Evolutionary conservation across 2,888 invertebrate species (phyloP), one percentile per base, ranked within the genome.

Genomic region (Himalopsyche japonica): DNA sequence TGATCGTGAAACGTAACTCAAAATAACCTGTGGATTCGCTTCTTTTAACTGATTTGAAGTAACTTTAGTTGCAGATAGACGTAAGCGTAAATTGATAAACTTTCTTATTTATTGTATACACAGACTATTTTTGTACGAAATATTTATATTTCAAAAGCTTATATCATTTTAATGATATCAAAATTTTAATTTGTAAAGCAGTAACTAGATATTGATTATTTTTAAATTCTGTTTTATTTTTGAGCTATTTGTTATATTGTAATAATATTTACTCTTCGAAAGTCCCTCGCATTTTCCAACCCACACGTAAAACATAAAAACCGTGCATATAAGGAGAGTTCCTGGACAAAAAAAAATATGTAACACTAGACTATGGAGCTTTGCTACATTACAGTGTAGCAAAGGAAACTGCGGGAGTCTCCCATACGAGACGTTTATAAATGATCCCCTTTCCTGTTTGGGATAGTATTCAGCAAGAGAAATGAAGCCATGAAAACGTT

Each of bases 371-470:
- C 57, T 57, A 57, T 57, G 15, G 57, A 57, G 57, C 57, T 57
- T 57, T 57, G 57, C 8, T 57, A 57, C 20, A 20, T 57, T 57
- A 24, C 24, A 57, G 57, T 20, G 20, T 20, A 57, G 57, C 57
- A 57, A 57, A 57, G 57, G 57, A 57, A 57, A 57, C 57, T n/a
- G 24, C 57, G 57, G 57, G 57, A 32, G 27, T 34, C 32, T 43
- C 78, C 34, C 43, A 79, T 32, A 84, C 47, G 80, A 78, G 84
- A 84, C 84, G 64, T 84, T 84, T 84, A 84, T 57, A 84, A 84
- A 84, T 84, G 84, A 84, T 84, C 81, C 84, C 77, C 79, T 84
- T 84, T 84, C 84, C 84, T 84, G 78, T 81, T 27, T 37, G 78
- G 84, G 84, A 81, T 76, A 32, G 76, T 76, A 24, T 76, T 76